Percentiles rank a stretch among this genome's conserved stretches.
These are phyloP conservation scores for Deilephila porcellus DNA, from an alignment of 2,888 invertebrate species.

Conservation along the genomic window DNA sequence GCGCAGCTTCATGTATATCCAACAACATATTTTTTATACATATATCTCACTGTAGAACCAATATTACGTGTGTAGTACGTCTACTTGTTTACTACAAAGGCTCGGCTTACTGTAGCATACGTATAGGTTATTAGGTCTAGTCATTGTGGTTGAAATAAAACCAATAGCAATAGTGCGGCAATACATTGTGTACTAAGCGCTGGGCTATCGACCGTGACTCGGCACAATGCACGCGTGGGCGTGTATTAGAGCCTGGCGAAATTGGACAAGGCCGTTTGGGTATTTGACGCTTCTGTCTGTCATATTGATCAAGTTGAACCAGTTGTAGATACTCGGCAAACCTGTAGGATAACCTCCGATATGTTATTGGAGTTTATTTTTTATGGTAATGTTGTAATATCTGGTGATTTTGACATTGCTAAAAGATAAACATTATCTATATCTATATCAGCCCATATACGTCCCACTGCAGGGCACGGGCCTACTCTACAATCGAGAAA, in stretches of 20 bases:
- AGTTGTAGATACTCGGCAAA: background rate
- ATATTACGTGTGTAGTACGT: background rate
- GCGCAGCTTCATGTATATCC: too few relatives aligned
- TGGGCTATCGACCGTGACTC: slow-evolving; percentile 20
- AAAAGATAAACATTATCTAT: too few relatives aligned
- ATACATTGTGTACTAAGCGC: slow-evolving; percentile 14
- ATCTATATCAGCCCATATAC: too few relatives aligned
- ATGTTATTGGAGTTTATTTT: too few relatives aligned
- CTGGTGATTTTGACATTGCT: too few relatives aligned
- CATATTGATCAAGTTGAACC: background rate
- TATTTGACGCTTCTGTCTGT: slow-evolving; percentile 42
- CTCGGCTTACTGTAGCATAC: background rate
- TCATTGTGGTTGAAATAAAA: slow-evolving; percentile 13
- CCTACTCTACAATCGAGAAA: too few relatives aligned
- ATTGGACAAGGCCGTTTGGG: slow-evolving; percentile 48
- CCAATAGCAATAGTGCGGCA: slow-evolving; percentile 2
- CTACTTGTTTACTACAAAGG: background rate
- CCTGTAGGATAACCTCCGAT: background rate
- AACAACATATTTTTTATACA: too few relatives aligned
- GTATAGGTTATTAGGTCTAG: background rate
- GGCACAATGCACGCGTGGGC: slow-evolving; percentile 28
- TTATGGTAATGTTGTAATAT: too few relatives aligned
- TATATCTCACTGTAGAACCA: too few relatives aligned
- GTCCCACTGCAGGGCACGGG: too few relatives aligned
- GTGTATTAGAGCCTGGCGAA: slow-evolving; percentile 42